Base-by-base conservation (phyloP, 2,797 vertebrate species). In the Scolopax bukidnonensis region DNA sequence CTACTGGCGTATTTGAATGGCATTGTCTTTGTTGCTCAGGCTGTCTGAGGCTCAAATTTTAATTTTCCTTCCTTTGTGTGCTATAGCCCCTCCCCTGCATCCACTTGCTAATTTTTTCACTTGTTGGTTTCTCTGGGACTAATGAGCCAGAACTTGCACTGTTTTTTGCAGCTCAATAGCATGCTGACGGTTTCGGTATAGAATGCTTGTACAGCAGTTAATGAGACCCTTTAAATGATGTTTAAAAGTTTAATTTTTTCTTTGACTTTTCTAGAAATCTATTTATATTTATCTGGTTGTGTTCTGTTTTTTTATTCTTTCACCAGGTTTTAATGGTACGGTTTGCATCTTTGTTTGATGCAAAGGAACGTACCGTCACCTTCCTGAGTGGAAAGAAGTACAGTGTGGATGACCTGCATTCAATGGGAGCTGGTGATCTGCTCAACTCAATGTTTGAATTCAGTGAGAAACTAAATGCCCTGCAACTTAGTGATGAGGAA, bases 361-460 rank as follows among this genome's bases (percentile, higher is more conserved):
- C 99, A 77, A 98, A 98, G 14, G 99, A 99, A 33, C 98, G 99
- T 81, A 99, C 99, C 0, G 99, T 99, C 94, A 99, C 99, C 92
- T 99, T 99, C 97, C 98, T 99, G 90, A 99, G 99, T 68, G 99
- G 99, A 57, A 99, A 98, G 96, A 98, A 98, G 86, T 99, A 99
- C 96, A 99, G 98, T 54, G 98, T 99, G 47, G 99, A 99, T 96
- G 98, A 98, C 60, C 96, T 99, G 57, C 98, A 98, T 84, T 98
- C 98, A 3, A 98, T 99, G 97, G 99, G 99, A 67, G 99, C 99
- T 24, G 99, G 99, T 47, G 99, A 99, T 95, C 98, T 99, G 84
- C 99, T 99, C 89, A 99, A 98, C 97, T 99, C 99, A 51, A 99
- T 99, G 99, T 99, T 99, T 91, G 99, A 99, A 91, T 99, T 99